These are phyloP conservation scores for Holotrichia oblita DNA, from an alignment of 1,140 invertebrate species.

Conservation along the genomic window DNA sequence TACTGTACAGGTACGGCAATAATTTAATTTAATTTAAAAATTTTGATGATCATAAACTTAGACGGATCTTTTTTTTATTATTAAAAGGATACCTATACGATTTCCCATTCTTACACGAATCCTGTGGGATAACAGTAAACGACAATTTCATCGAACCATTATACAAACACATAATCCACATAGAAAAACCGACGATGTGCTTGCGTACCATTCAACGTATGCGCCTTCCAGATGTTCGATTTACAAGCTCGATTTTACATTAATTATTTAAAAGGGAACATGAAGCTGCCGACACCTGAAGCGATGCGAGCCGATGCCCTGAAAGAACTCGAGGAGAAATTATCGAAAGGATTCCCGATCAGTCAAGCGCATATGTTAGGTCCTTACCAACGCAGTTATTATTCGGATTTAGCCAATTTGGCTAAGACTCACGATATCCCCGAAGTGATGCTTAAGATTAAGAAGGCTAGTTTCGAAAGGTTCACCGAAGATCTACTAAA, in stretches of 20 bases:
- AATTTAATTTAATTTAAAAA: constrained; percentile 17
- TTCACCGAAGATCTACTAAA: constrained; percentile 56
- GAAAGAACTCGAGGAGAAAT: constrained; percentile 62
- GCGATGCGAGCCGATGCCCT: constrained; percentile 70
- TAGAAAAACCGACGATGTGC: constrained; percentile 71
- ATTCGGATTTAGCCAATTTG: constrained; percentile 66
- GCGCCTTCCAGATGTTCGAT: constrained; percentile 77
- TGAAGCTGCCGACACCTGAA: constrained; percentile 65
- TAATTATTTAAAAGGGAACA: constrained; percentile 63
- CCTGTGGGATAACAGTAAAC: constrained; percentile 67
- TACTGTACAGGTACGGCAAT: constrained; percentile 67
- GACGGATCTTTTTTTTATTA: constrained; percentile 29
- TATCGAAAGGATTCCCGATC: constrained; percentile 62
- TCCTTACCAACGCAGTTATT: constrained; percentile 65
- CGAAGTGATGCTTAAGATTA: constrained; percentile 62
- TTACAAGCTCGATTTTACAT: constrained; percentile 71
- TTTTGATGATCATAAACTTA: constrained; percentile 13
- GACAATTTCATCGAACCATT: constrained; percentile 71
- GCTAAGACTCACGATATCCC: constrained; percentile 65
- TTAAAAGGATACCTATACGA: constrained; percentile 67
- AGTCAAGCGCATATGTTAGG: constrained; percentile 73
- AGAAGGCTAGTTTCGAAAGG: constrained; percentile 55
- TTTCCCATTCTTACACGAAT: constrained; percentile 70
- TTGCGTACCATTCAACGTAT: constrained; percentile 70
- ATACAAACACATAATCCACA: constrained; percentile 77